Conservation (phyloP, 2,113 vertebrate species). For the Laticauda colubrina region DNA sequence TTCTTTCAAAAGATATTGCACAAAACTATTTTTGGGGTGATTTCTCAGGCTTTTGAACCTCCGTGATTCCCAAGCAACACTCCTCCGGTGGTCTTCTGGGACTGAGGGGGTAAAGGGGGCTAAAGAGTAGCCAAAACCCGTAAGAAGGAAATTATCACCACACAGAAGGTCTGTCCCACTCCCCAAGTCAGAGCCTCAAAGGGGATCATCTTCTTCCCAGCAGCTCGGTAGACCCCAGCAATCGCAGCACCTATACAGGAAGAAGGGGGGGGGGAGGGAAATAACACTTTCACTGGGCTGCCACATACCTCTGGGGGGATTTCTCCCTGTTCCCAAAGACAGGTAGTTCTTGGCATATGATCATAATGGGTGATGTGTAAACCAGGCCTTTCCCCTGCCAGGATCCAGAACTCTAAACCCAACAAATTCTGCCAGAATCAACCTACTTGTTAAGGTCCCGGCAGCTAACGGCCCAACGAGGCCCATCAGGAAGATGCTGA, state of each 20-base stretch:
- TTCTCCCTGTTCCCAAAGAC: fast-evolving
- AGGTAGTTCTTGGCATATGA: background rate
- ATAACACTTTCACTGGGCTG: fast-evolving
- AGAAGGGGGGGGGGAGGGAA: background rate
- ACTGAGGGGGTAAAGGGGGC: slow-evolving; percentile 40
- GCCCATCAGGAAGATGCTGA: slow-evolving; percentile 92
- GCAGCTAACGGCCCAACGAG: slow-evolving; percentile 90
- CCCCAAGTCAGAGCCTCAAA: slow-evolving; percentile 90
- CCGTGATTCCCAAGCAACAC: background rate
- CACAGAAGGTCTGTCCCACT: slow-evolving; percentile 90
- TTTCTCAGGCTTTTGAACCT: too few relatives aligned
- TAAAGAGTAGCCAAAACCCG: slow-evolving; percentile 92
- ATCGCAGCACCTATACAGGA: slow-evolving; percentile 84
- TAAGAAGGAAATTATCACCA: slow-evolving; percentile 89
- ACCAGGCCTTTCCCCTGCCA: background rate
- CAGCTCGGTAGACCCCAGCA: slow-evolving; percentile 94
- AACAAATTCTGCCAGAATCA: background rate
- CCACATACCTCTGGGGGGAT: fast-evolving
- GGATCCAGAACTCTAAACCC: fast-evolving
- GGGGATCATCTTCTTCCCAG: slow-evolving; percentile 91
- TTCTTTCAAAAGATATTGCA: background rate
- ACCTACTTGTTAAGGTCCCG: slow-evolving; percentile 93
- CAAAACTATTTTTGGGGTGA: too few relatives aligned
- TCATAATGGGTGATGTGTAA: background rate
- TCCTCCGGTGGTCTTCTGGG: background rate